These are phyloP conservation scores for Chrysolina oricalcia DNA, from an alignment of 2,888 invertebrate genomes.

Conservation along the genomic window DNA sequence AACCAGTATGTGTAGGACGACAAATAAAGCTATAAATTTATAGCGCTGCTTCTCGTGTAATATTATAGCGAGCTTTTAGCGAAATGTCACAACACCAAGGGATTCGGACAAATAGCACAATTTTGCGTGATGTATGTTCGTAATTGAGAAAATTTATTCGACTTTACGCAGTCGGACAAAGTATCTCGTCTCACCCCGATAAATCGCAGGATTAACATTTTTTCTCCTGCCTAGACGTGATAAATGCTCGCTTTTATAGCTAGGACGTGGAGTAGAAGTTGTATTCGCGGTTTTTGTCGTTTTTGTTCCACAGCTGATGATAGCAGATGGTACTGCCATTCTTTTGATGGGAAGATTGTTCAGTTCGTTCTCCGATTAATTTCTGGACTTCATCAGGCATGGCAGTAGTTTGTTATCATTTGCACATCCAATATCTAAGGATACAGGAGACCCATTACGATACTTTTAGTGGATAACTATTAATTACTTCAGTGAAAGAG, in stretches of 20 bases:
- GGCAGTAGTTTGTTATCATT: too few relatives aligned
- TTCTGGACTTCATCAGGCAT: neutral
- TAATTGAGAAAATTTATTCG: slow-evolving; percentile 53
- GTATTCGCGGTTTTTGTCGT: neutral
- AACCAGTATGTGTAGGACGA: slow-evolving; percentile 22
- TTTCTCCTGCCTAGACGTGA: slow-evolving; percentile 14
- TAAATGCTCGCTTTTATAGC: slow-evolving; percentile 9
- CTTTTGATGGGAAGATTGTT: neutral
- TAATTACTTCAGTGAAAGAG: too few relatives aligned
- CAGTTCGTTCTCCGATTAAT: neutral
- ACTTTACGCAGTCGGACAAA: slow-evolving; percentile 30
- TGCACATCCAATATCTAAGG: neutral
- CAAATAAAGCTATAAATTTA: slow-evolving; percentile 44
- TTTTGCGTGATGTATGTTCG: slow-evolving; percentile 52
- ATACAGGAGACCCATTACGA: neutral
- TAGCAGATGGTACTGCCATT: neutral
- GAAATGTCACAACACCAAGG: slow-evolving; percentile 53
- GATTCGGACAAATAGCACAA: slow-evolving; percentile 56
- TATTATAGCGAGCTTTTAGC: slow-evolving; percentile 49
- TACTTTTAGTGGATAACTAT: too few relatives aligned
- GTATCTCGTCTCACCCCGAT: slow-evolving; percentile 47
- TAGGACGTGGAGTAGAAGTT: neutral
- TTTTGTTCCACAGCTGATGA: neutral
- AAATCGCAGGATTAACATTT: slow-evolving; percentile 41
- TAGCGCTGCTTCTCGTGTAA: slow-evolving; percentile 31